Conservation (phyloP, 2,888 invertebrate genomes). For the Hypsopygia costalis region DNA sequence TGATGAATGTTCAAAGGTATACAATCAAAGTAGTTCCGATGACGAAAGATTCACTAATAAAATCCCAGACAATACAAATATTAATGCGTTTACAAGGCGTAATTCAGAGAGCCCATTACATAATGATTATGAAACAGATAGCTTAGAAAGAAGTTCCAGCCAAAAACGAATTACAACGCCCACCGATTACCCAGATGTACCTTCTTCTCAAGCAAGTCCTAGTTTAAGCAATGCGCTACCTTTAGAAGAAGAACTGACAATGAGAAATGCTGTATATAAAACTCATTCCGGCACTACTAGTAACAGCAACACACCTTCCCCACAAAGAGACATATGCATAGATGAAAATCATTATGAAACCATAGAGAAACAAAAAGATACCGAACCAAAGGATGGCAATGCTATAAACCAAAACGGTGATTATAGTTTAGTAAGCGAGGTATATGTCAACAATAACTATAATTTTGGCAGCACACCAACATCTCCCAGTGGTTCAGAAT, state of each 20-base stretch:
- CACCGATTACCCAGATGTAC: constrained; percentile 82
- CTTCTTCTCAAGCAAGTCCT: constrained; percentile 86
- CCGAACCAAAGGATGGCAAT: constrained; percentile 30
- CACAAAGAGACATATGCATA: constrained; percentile 48
- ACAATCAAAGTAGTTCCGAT: constrained; percentile 62
- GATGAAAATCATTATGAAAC: constrained; percentile 70
- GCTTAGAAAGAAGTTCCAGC: constrained; percentile 82
- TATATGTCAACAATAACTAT: constrained; percentile 89
- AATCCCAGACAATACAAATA: constrained; percentile 21
- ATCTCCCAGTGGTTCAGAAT: constrained; percentile 79
- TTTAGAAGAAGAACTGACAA: constrained; percentile 89
- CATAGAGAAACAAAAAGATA: constrained; percentile 38
- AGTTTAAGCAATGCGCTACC: constrained; percentile 87
- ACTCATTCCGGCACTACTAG: constrained; percentile 80
- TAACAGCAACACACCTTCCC: constrained; percentile 72
- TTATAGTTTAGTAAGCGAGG: constrained; percentile 88
- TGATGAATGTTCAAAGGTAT: constrained; percentile 65
- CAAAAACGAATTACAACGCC: constrained; percentile 80
- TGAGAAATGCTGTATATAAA: constrained; percentile 87
- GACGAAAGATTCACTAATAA: constrained; percentile 62
- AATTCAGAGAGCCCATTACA: constrained; percentile 61
- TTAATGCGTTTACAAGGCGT: constrained; percentile 50
- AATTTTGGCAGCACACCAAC: constrained; percentile 82
- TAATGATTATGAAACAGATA: constrained; percentile 87
- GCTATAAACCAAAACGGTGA: constrained; percentile 67